Conservation (phyloP, 2,797 vertebrate species). For the Macrochelys suwanniensis region DNA sequence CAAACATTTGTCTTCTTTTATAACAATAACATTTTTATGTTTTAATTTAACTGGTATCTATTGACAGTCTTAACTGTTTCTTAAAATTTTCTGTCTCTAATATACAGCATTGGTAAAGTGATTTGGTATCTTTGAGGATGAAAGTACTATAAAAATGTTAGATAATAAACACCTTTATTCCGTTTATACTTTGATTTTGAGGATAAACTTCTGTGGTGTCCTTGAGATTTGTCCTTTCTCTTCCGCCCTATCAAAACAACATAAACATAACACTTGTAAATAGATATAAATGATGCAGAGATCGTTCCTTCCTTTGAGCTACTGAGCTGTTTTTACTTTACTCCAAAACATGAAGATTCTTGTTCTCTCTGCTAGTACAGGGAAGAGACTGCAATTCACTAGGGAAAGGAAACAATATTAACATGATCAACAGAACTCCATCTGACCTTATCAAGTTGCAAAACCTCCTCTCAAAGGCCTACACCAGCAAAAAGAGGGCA, state of each 20-base stretch:
- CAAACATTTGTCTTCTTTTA: not conserved
- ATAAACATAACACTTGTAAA: not conserved
- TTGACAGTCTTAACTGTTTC: not conserved
- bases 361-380: not conserved
- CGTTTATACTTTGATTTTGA: conserved; percentile 2
- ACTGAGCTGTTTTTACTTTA: not conserved
- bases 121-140: not conserved
- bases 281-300: not conserved
- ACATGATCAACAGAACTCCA: not conserved
- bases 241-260: not conserved
- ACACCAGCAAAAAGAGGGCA: not conserved
- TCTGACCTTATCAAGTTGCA: not conserved
- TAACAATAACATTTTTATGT: not conserved
- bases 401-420: not conserved
- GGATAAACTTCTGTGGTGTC: not conserved
- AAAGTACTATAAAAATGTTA: not conserved
- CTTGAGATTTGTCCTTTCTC: not conserved
- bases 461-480: conserved; percentile 24
- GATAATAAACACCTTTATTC: not conserved
- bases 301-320: not conserved
- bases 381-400: conserved; percentile 5
- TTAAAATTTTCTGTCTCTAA: not conserved
- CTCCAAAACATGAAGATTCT: not conserved
- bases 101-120: not conserved
- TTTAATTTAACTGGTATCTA: not conserved